Evolutionary conservation across 2,797 vertebrate genomes (phyloP).

Genomic region (Hypotaenidia philippensis): DNA sequence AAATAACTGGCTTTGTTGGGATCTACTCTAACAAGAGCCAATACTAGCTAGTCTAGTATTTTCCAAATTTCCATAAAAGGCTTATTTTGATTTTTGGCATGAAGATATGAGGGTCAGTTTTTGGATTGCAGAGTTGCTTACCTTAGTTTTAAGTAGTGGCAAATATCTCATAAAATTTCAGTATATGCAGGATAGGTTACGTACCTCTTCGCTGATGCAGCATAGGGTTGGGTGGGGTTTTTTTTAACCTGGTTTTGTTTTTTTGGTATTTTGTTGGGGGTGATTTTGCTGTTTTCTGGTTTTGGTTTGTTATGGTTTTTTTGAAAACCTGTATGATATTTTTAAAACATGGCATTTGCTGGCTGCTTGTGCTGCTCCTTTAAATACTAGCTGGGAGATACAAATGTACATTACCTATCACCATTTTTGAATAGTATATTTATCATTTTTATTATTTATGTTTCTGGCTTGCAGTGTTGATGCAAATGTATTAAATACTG

Average conservation of each 20-base stretch:
- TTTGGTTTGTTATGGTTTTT: no score
- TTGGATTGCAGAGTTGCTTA: not conserved
- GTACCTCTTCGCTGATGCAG: not conserved
- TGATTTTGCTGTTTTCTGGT: no score
- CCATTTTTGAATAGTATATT: constrained; percentile 33
- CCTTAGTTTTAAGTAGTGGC: not conserved
- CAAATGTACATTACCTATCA: not conserved
- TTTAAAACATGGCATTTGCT: not conserved
- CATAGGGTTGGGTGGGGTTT: not conserved
- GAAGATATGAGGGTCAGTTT: not conserved
- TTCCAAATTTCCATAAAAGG: not conserved
- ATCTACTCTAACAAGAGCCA: not conserved
- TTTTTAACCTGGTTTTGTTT: not conserved
- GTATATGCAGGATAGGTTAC: not conserved
- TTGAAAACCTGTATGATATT: not conserved
- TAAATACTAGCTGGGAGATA: constrained; percentile 4
- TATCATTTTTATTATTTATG: constrained; percentile 71
- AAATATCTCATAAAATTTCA: not conserved
- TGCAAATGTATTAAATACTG: constrained; percentile 71
- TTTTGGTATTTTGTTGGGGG: not conserved
- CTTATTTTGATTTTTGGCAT: not conserved
- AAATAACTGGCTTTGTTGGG: not conserved
- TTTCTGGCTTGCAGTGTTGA: constrained; percentile 47
- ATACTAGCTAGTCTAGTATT: not conserved
- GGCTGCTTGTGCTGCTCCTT: not conserved